Percentiles rank a stretch among this genome's conserved stretches.
phyloP scores from a whole-genome alignment of 1,140 invertebrate genomes.

The Drosophila orena region DNA sequence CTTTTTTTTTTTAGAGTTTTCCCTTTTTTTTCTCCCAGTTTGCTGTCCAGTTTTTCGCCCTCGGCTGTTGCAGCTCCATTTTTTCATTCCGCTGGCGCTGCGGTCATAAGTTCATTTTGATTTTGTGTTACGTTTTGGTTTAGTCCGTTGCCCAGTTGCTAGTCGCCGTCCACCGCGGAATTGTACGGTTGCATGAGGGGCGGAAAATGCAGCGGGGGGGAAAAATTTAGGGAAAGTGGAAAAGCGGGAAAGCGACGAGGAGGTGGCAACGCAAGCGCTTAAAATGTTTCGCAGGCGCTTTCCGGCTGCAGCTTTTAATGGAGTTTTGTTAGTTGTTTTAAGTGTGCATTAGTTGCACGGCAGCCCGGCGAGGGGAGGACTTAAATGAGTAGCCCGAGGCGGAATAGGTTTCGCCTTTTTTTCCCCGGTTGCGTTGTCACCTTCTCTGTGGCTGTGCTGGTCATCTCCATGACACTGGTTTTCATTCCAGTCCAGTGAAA shows the following conservation, averaged over 20 bases:
- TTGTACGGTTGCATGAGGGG: conserved; percentile 13
- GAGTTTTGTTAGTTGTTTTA: conserved; percentile 80
- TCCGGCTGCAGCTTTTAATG: conserved; percentile 78
- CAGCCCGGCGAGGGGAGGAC: conserved; percentile 20
- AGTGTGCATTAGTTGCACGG: conserved; percentile 72
- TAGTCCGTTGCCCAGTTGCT: conserved; percentile 66
- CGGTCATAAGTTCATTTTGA: conserved; percentile 83
- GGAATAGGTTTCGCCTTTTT: conserved; percentile 5
- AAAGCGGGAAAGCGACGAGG: conserved; percentile 7
- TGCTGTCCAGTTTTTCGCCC: conserved; percentile 25
- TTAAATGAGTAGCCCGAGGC: conserved; percentile 54
- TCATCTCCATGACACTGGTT: conserved; percentile 39
- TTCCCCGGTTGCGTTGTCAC: conserved; percentile 29
- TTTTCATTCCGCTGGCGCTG: conserved; percentile 41
- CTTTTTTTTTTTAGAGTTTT: conserved; percentile 35
- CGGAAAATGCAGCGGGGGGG: not conserved
- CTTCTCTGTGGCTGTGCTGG: conserved; percentile 36
- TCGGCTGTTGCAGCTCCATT: conserved; percentile 43
- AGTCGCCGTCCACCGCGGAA: conserved; percentile 55
- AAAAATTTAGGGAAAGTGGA: not conserved
- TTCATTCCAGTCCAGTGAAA: conserved; percentile 12
- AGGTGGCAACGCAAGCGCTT: conserved; percentile 71
- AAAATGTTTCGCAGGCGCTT: conserved; percentile 76
- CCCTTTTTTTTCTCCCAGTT: conserved; percentile 20
- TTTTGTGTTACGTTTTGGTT: conserved; percentile 82